phyloP scores from a whole-genome alignment of 2,797 vertebrate species.

The Heliangelus exortis region DNA sequence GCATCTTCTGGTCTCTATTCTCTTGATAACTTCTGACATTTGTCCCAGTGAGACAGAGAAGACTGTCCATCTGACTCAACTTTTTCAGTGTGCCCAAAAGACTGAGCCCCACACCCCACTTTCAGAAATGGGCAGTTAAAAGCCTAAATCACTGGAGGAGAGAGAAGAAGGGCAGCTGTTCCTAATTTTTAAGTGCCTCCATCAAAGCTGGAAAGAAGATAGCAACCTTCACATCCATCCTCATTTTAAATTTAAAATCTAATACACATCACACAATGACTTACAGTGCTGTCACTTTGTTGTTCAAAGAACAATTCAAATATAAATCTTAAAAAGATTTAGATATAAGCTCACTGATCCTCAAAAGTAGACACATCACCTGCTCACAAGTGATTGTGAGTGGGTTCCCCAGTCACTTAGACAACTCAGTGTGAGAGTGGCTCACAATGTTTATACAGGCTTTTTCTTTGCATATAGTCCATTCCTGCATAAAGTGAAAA shows the following conservation, averaged over 20 bases:
- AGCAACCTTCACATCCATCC: neutral
- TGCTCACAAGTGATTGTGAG: neutral
- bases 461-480: neutral
- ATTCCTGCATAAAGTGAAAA: neutral
- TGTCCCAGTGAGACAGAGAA: neutral
- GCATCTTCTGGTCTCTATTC: neutral
- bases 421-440: neutral
- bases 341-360: neutral
- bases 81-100: neutral
- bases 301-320: neutral
- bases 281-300: neutral
- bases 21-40: neutral
- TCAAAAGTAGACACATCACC: neutral
- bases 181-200: neutral
- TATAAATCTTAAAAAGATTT: neutral
- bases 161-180: neutral
- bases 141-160: neutral
- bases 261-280: neutral
- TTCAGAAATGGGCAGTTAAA: neutral
- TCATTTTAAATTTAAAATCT: neutral
- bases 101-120: neutral
- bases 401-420: neutral
- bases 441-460: neutral
- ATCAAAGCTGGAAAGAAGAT: neutral
- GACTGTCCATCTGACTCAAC: neutral